Evolutionary conservation across 1,140 invertebrate genomes (phyloP).

Genomic region (Pseudomyrmex dendroicus): DNA sequence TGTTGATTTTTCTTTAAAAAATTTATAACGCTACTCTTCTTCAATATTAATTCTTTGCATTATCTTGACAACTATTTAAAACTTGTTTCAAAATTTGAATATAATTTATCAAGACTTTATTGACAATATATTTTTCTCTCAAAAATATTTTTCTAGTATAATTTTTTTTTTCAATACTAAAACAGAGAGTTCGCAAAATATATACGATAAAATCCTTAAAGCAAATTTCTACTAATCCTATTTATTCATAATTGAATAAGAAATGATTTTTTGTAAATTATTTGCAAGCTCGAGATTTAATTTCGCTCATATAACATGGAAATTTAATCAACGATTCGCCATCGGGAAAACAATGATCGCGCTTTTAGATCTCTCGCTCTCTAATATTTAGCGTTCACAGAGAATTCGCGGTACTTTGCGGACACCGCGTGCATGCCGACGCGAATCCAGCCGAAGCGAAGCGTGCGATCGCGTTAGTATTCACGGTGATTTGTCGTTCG

Average conservation of each 20-base stretch:
- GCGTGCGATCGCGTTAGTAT: constrained; percentile 63
- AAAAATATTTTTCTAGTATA: background rate
- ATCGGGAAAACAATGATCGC: background rate
- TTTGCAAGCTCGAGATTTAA: constrained; percentile 4
- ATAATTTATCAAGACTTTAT: background rate
- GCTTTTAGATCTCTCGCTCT: background rate
- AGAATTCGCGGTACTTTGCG: constrained; percentile 38
- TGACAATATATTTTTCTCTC: background rate
- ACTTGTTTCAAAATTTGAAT: constrained; percentile 4
- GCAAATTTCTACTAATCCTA: background rate
- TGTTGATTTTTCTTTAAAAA: background rate
- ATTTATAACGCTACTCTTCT: background rate
- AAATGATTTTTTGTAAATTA: background rate
- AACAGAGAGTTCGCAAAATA: no score
- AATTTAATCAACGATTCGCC: background rate
- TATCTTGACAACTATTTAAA: no score
- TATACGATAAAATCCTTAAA: background rate
- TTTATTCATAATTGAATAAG: background rate
- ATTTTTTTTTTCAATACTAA: background rate
- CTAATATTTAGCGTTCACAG: background rate
- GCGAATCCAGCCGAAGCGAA: constrained; percentile 37
- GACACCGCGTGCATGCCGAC: constrained; percentile 38
- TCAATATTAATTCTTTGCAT: background rate
- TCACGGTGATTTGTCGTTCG: constrained; percentile 68
- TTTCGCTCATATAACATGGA: background rate